Evolutionary conservation across 2,113 vertebrate species (phyloP), one percentile per base, ranked within the genome.

Genomic region (Epinephelus lanceolatus): DNA sequence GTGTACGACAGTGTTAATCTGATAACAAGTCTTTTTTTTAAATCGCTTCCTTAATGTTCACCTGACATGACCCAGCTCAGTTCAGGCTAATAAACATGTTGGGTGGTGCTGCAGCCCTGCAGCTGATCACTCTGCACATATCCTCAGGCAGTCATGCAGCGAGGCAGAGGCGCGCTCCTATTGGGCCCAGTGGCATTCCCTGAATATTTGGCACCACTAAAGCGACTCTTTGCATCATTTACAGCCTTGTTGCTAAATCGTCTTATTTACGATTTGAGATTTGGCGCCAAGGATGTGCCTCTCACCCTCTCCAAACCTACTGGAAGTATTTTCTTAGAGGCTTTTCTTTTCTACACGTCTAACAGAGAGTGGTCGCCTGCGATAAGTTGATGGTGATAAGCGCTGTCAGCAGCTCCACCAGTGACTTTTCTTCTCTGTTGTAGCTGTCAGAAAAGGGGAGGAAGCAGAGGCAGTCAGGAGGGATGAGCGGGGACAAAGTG

Each of bases 181-280:
- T 71, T 82, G 72, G 78, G 25, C 70, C 83, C 47, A 84, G 83
- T 82, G 61, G 62, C 88, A 90, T 93, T 91, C 86, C 66, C 79
- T 11, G 76, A 89, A 91, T 92, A 73, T 81, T 92, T 92, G 83
- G 88, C 89, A 83, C 67, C 49, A 14, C 60, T 0, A 49, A 42
- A 53, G 62, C 27, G 5, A 60, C 78, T 67, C 33, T 67, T 89
- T 67, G 79, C 59, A 63, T 78, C 49, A 71, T 74, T 91, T 49
- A 67, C 55, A 19, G 19, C 53, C 78, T 71, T 53, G 70, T 69
- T 40, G 11, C 57, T 73, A 74, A 92, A 86, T 84, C 72, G 65
- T 47, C 33, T 81, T 59, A 80, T 89, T 88, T 87, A 67, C 30
- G 47, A 52, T 18, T 27, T 49, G 55, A 27, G 6, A 15, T 60